Evolutionary conservation across 2,113 vertebrate genomes (phyloP), one percentile per base, ranked within the genome.

Genomic region (Dipodomys stephensi): DNA sequence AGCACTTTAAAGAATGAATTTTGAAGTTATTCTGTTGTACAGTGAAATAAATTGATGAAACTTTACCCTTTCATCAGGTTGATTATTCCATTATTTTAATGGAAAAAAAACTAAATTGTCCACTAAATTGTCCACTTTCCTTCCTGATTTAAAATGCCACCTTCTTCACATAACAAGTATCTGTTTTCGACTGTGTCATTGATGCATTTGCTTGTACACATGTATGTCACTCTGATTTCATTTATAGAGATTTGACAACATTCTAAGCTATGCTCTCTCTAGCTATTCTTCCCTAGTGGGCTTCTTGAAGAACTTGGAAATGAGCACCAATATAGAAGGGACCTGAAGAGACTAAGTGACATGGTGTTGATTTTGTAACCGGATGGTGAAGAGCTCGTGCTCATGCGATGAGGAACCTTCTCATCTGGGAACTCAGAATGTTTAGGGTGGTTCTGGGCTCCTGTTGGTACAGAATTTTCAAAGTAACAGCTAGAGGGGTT

Each of bases 351-450:
- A 57, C 15, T 15, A 28, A 28, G 23, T 12, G 11, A 28, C 65
- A 30, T 30, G 10, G 23, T 10, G 23, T 68, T 68, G 57, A 10
- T 23, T 30, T 83, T 77, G 32, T 32, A 28, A 68, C 27, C 30
- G 11, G 13, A 13, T 6, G 25, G 6, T 6, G 4, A 16, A 64
- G 35, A 68, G 4, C 2, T 0, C 0, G 4, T 20, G 3, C 0
- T 15, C 1, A 0, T 39, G 39, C 3, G 25, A 81, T 5, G 8
- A 3, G 25, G n/a, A 27, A 23, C 20, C 49, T 23, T 28, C 67
- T 6, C 8, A 7, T 30, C 13, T 30, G 8, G 20, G 35, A 23
- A 19, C 7, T 1, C 1, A 1, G 10, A 20, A 0, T 7, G 20
- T 9, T 15, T 44, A 11, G 0, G 1, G 11, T 4, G n/a, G 3